Percentiles rank a stretch among this genome's conserved stretches.
Evolutionary conservation across 30 jellyfish, hydroid and myxozoan species (phyloP).

Genomic region (Morbakka virulenta): DNA sequence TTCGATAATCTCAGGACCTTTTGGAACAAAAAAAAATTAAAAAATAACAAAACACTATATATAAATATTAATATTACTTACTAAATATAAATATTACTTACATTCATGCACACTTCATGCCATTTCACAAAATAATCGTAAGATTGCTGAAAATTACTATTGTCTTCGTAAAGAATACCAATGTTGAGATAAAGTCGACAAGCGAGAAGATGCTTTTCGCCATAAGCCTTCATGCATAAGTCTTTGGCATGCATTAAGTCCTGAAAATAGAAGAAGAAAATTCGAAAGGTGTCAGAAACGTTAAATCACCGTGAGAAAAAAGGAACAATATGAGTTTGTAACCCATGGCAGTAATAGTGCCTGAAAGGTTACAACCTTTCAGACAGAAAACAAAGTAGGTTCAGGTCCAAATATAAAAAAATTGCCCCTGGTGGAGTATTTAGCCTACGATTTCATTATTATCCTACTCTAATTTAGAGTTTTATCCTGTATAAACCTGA

Average conservation of each 20-base stretch:
- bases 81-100: slow-evolving; percentile 16
- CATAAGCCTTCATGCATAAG: slow-evolving; percentile 90
- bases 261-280: slow-evolving; percentile 23
- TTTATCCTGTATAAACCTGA: too few relatives aligned
- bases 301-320: background rate
- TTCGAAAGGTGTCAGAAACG: background rate
- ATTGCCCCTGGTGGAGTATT: too few relatives aligned
- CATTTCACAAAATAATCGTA: slow-evolving; percentile 86
- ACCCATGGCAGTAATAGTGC: background rate
- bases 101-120: slow-evolving; percentile 70
- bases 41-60: background rate
- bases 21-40: background rate
- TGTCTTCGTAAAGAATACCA: slow-evolving; percentile 92
- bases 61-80: background rate
- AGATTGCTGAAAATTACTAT: slow-evolving; percentile 64
- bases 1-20: background rate
- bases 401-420: too few relatives aligned
- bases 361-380: too few relatives aligned
- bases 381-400: too few relatives aligned
- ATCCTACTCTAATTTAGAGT: too few relatives aligned
- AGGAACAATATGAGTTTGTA: background rate
- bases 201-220: slow-evolving; percentile 78
- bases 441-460: too few relatives aligned
- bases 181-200: slow-evolving; percentile 80
- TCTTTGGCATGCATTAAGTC: slow-evolving; percentile 59